Base-by-base conservation (phyloP, 2,888 invertebrate species). In the Netelia inedita region DNA sequence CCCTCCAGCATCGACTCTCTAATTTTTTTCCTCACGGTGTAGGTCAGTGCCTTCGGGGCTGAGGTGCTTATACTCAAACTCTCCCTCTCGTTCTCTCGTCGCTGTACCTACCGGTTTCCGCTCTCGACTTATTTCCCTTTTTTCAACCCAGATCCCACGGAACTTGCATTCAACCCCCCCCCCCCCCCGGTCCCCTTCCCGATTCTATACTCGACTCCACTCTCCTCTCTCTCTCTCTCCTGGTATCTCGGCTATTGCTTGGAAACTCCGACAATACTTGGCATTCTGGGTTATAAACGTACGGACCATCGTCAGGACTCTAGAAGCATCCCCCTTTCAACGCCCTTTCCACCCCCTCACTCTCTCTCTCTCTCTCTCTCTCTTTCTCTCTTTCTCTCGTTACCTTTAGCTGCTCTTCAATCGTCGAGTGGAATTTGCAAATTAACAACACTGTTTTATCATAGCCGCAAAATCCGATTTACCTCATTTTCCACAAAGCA, bases 201-300 rank as follows among this genome's bases (percentile, higher is more conserved):
- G 23, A 9, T 61, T 59, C 71, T 46, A 41, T 41, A 66, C 50
- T 16, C 66, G 41, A 21, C 14, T 21, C 55, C 50, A 43, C 46
- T 63, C 59, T 28, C 28, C 50, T 66, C 59, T 11, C 71, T 61
- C 74, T 71, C 66, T 75, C 43, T 50, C 35, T 65, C 53, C 66
- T 79, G 79, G 79, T 57, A 78, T 85, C 81, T 82, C 57, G 50
- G 71, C 75, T 75, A 82, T 82, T 82, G 82, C 85, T 79, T 43
- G 46, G 72, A 84, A 80, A 80, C 80, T 84, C 80, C 73, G 5
- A 53, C 68, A 76, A 84, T 84, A 73, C 76, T 84, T 84, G 80
- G 50, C 72, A 84, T 84, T 84, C 84, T 68, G 59, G 80, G 73
- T 68, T 84, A 75, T 80, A 73, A 80, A 69, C 80, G 80, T 73